Percentiles rank a stretch among this genome's conserved stretches.
Conservation (phyloP, 2,888 invertebrate genomes). For the Mythimna albipuncta region DNA sequence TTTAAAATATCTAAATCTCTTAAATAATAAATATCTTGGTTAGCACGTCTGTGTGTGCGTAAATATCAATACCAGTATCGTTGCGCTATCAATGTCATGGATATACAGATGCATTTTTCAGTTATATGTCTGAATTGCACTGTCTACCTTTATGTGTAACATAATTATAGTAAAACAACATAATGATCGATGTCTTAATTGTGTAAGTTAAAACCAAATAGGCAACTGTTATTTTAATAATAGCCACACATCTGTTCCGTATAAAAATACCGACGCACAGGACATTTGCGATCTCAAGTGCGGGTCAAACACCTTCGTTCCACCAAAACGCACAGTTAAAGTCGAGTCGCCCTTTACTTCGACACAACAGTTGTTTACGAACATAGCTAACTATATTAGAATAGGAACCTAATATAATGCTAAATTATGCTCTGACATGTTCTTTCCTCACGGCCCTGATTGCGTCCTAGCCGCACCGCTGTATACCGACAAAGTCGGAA, state of each 20-base stretch:
- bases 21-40: too few relatives aligned
- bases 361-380: slow-evolving; percentile 37
- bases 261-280: neutral
- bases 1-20: too few relatives aligned
- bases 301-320: neutral
- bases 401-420: slow-evolving; percentile 43
- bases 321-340: neutral
- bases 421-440: slow-evolving; percentile 63
- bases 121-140: too few relatives aligned
- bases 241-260: neutral
- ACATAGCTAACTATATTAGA: slow-evolving; percentile 47
- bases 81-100: too few relatives aligned
- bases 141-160: too few relatives aligned
- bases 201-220: neutral
- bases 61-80: too few relatives aligned
- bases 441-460: slow-evolving; percentile 54
- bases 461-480: slow-evolving; percentile 52
- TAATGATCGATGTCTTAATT: too few relatives aligned
- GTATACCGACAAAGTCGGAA: slow-evolving; percentile 59
- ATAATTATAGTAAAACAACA: too few relatives aligned
- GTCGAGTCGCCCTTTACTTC: neutral
- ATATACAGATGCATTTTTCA: too few relatives aligned
- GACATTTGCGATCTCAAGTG: neutral
- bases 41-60: too few relatives aligned
- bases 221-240: neutral